Base-by-base conservation (phyloP, 1,140 invertebrate genomes). In the Chironomus tepperi region DNA sequence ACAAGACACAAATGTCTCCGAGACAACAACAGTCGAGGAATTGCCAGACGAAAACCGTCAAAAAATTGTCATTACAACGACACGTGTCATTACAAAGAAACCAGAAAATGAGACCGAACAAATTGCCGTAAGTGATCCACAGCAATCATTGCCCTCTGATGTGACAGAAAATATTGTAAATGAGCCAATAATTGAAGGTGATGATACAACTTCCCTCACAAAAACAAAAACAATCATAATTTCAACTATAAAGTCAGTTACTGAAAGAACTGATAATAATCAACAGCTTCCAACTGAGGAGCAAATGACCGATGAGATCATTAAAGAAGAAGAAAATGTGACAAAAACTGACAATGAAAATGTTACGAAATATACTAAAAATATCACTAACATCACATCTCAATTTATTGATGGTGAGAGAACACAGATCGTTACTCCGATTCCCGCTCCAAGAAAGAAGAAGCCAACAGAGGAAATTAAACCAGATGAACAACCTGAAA, bases 191-290 rank as follows among this genome's bases (percentile, higher is more conserved):
- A 57, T 57, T 57, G 64, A 67, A 16, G n/a, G 7, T 19, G 65
- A 70, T 18, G 65, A 70, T 9, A 18, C 65, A 70, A 18, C 18
- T 7, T 9, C 19, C 3, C 18, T 70, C 8, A 21, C 16, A 70
- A 70, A 70, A 18, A 70, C 65, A 18, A 70, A 70, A 70, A 70
- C 65, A 19, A 70, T 70, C 18, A 70, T 70, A 10, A 70, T 21
- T 19, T 70, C 65, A 10, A 70, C 65, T 9, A 70, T 70, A 5
- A 70, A 70, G 19, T 70, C 65, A 70, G 3, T 70, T 6, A 70
- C 65, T 21, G 65, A 70, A 18, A 19, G 65, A 19, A 70, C 65
- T 19, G 19, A 19, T 70, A 19, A 18, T 7, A 21, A 70, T 19
- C n/a, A 57, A 15, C 65, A 70, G 19, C 19, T 18, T 3, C 18